Evolutionary conservation across 2,113 vertebrate species (phyloP).

Genomic region (Mustela nigripes): DNA sequence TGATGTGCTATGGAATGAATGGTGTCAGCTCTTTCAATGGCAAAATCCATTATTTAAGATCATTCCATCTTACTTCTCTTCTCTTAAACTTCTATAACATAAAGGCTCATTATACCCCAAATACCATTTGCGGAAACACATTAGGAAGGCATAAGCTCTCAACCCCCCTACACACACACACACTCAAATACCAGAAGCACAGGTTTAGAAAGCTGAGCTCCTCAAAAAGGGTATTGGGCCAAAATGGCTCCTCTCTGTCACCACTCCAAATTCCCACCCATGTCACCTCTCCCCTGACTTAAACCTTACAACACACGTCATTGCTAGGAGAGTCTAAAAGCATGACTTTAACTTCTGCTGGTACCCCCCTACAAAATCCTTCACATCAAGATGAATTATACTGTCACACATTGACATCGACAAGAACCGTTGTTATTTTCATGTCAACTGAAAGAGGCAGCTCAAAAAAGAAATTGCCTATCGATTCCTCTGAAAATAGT

Average conservation of each 20-base stretch:
- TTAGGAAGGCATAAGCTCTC: not conserved
- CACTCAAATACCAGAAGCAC: not conserved
- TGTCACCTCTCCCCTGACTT: not conserved
- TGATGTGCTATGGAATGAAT: not conserved
- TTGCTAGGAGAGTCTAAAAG: not conserved
- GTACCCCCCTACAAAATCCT: not conserved
- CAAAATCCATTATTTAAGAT: constrained; percentile 29
- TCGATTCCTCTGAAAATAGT: constrained; percentile 23
- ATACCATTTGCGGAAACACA: constrained; percentile 10
- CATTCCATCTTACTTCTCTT: not conserved
- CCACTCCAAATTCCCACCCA: not conserved
- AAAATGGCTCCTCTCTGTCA: not conserved
- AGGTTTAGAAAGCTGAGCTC: not conserved
- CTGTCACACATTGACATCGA: not conserved
- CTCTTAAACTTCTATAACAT: not conserved
- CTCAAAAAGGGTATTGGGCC: not conserved
- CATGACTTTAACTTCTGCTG: not conserved
- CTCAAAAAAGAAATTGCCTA: not conserved
- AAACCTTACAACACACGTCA: not conserved
- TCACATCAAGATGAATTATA: constrained; percentile 30
- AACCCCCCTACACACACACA: not conserved
- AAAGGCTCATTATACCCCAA: not conserved
- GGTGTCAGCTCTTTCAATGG: not conserved
- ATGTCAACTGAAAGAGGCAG: not conserved
- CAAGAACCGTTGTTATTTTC: not conserved